Percentiles rank a stretch among this genome's conserved stretches.
Conservation (phyloP, 1,140 invertebrate genomes). For the Zaprionus capensis region DNA sequence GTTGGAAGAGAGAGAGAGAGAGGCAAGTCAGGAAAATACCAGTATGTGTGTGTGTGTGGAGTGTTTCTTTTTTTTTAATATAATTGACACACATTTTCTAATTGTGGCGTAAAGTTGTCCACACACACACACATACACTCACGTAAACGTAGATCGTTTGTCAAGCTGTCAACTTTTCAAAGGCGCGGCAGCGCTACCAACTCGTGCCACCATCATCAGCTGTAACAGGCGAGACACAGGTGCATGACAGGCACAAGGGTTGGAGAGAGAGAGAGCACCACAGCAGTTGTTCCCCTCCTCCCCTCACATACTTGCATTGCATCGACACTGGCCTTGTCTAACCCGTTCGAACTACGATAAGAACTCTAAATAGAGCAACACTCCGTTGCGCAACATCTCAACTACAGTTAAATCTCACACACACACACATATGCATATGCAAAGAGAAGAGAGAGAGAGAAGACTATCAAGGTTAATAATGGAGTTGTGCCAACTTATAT, state of each 20-base stretch:
- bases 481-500: not conserved
- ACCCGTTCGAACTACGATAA: constrained; percentile 39
- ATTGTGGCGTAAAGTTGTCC: constrained; percentile 67
- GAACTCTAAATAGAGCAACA: constrained; percentile 37
- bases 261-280: constrained; percentile 24
- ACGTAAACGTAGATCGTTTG: constrained; percentile 49
- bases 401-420: constrained; percentile 4
- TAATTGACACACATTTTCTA: constrained; percentile 81
- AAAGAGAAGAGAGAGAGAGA: not conserved
- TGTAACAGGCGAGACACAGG: constrained; percentile 41
- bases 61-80: constrained; percentile 41
- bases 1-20: constrained; percentile 4
- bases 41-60: constrained; percentile 42
- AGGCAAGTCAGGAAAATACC: constrained; percentile 72
- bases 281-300: constrained; percentile 13
- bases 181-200: constrained; percentile 45
- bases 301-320: constrained; percentile 1
- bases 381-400: constrained; percentile 48
- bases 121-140: constrained; percentile 6
- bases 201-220: constrained; percentile 63
- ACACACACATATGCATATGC: not conserved
- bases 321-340: constrained; percentile 29
- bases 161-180: constrained; percentile 48
- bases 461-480: not conserved
- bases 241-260: constrained; percentile 17